Evolutionary conservation across 2,797 vertebrate genomes (phyloP).

Genomic region (Urosaurus nigricauda): DNA sequence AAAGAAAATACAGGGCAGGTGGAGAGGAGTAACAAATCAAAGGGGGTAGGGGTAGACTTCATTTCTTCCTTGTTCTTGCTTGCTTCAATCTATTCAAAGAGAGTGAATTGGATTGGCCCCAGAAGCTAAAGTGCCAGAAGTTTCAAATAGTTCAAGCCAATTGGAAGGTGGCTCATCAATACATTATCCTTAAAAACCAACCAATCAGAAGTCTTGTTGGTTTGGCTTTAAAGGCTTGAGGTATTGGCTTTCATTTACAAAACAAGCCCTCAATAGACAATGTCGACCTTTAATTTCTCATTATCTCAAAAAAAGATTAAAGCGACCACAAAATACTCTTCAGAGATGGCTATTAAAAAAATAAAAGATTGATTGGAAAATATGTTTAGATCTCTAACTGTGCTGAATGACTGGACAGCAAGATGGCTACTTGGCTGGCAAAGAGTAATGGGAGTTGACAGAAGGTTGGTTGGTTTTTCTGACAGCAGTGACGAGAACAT

Average conservation of each 20-base stretch:
- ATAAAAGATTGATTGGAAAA: conserved; percentile 89
- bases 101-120: conserved; percentile 66
- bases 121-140: conserved; percentile 49
- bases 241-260: conserved; percentile 66
- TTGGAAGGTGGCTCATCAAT: conserved; percentile 70
- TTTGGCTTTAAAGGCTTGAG: conserved; percentile 75
- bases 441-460: conserved; percentile 61
- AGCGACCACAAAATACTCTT: conserved; percentile 78
- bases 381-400: conserved; percentile 92
- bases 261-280: conserved; percentile 45
- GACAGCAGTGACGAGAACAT: conserved; percentile 61
- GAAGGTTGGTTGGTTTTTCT: conserved; percentile 68
- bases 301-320: conserved; percentile 59
- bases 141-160: conserved; percentile 70
- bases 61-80: conserved; percentile 43
- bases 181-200: conserved; percentile 75
- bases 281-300: conserved; percentile 62
- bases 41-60: conserved; percentile 2
- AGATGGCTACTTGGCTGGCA: conserved; percentile 68
- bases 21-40: conserved; percentile 22
- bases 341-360: conserved; percentile 83
- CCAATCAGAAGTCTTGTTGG: conserved; percentile 64
- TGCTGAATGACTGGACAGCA: conserved; percentile 75
- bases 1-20: conserved; percentile 18
- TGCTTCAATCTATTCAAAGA: conserved; percentile 17